Percentiles rank a stretch among this genome's conserved stretches.
These are phyloP conservation scores for Merops nubicus DNA, from an alignment of 2,113 vertebrate genomes.

Conservation along the genomic window DNA sequence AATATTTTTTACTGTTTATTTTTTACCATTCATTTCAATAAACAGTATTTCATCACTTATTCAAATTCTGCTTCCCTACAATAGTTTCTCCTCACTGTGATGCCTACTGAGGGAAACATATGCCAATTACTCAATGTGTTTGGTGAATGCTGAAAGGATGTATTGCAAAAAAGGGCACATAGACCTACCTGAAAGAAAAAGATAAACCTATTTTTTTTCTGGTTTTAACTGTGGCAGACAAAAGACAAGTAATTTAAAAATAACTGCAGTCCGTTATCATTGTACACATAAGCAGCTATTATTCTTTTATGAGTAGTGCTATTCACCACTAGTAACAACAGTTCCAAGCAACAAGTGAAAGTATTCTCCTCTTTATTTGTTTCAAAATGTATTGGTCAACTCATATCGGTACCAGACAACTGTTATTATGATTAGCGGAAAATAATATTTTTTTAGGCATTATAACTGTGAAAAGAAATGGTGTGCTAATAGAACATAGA, in stretches of 20 bases:
- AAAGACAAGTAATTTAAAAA: conserved; percentile 27
- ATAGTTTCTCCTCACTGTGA: background rate
- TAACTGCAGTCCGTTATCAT: background rate
- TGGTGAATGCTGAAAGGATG: background rate
- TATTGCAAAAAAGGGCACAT: background rate
- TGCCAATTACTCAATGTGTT: conserved; percentile 20
- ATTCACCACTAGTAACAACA: background rate
- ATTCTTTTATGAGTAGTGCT: background rate
- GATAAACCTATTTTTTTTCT: background rate
- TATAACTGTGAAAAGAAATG: background rate
- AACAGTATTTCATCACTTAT: background rate
- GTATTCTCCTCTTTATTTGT: background rate
- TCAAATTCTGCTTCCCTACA: background rate
- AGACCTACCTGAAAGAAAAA: conserved; percentile 16
- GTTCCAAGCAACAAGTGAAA: background rate
- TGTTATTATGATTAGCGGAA: background rate
- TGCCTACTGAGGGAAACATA: background rate
- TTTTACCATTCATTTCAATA: background rate
- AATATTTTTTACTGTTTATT: background rate
- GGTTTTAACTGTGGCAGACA: background rate
- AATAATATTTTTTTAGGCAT: background rate
- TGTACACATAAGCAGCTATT: background rate
- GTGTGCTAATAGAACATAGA: background rate
- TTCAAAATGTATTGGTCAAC: background rate
- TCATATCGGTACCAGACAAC: background rate